A percentile compares a stretch with the other conserved stretches of the same genome.
These are phyloP conservation scores for Ahaetulla prasina DNA, from an alignment of 2,113 vertebrate species.

Conservation along the genomic window DNA sequence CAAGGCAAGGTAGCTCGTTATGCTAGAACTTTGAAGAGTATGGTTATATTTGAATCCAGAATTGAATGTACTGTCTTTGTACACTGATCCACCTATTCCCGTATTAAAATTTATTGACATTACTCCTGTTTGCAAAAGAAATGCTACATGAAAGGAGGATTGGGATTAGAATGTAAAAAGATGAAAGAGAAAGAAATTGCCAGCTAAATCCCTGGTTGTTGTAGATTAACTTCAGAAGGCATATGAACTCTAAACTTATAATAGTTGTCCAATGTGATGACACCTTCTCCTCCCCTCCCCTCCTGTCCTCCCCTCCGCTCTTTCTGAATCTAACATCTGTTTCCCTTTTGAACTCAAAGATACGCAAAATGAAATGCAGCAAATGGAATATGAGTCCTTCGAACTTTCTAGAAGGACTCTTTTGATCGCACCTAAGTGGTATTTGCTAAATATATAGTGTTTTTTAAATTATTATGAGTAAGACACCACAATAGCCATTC, in stretches of 20 bases:
- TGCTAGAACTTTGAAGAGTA: background rate
- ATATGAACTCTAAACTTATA: background rate
- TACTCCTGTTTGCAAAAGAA: background rate
- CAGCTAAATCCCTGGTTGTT: background rate
- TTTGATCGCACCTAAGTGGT: background rate
- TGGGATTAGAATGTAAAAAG: background rate
- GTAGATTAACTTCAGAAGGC: background rate
- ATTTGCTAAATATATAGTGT: background rate
- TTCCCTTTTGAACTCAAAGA: background rate
- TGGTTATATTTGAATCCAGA: background rate
- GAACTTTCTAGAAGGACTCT: background rate
- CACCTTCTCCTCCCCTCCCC: background rate
- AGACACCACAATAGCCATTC: background rate
- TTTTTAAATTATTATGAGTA: background rate
- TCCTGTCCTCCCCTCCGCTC: background rate
- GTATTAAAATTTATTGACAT: background rate
- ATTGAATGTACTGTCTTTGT: background rate
- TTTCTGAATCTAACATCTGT: background rate
- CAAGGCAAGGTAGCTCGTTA: background rate
- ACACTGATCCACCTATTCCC: background rate
- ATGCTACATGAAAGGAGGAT: background rate
- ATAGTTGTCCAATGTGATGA: background rate
- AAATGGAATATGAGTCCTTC: background rate
- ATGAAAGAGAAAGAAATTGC: background rate
- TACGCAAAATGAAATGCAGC: background rate